Base-by-base conservation (phyloP, 2,888 invertebrate genomes). In the Latrodectus hesperus region DNA sequence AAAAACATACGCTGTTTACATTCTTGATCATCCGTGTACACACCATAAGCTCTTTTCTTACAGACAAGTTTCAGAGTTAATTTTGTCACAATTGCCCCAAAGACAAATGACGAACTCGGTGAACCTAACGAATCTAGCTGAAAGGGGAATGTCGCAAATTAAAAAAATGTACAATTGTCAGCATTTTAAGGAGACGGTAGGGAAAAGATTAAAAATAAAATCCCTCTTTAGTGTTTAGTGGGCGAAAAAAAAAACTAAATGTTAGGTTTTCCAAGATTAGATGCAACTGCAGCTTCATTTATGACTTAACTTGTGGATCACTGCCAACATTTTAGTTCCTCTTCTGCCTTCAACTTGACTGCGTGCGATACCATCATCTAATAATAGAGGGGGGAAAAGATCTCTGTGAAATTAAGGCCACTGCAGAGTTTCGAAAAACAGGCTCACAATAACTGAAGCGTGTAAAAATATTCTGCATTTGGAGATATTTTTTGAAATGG, bases 321-420 rank as follows among this genome's bases (percentile, higher is more conserved):
- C 6, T 60, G 79, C 79, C 79, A 76, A 67, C 9, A 76, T 12
- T 65, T 49, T 22, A 38, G 17, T 52, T 12, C 55, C 9, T 71
- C 17, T n/a, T 55, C 12, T 22, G 49, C 79, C 79, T 79, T 79
- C 26, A 79, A 79, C 79, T 71, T 60, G 71, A 79, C 70, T 53
- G 53, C 70, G 17, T 64, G 1, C 38, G 14, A 26, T 26, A 22
- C 11, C 9, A 68, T 10, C 26, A 17, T 68, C 26, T n/a, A 11
- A 9, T 67, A n/a, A 22, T 67, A 22, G 22, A 17, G 11, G 17
- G 22, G 26, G 12, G n/a, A 0, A 10, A 3, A 9, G 6, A 22
- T 26, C 9, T 67, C 22, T 67, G 11, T 67, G 22, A 11, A 22
- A 17, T 8, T 9, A 22, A 68, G 22, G 68, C 38, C 14, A 38